Evolutionary conservation across 1,140 invertebrate species (phyloP).

Genomic region (Dinothrombium tinctorium): DNA sequence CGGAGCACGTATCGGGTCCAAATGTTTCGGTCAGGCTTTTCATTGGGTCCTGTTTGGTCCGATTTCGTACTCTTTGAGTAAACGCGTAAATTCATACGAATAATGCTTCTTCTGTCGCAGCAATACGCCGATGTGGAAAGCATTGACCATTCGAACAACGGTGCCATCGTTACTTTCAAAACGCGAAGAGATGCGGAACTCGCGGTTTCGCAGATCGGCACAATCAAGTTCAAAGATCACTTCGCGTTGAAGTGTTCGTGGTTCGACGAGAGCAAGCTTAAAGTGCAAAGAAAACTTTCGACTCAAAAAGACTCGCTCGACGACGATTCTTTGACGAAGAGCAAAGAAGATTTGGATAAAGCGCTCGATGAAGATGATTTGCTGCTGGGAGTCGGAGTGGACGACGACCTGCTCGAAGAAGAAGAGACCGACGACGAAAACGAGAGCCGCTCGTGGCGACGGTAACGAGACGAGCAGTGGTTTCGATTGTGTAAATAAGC

Average conservation of each 20-base stretch:
- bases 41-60: too few relatives aligned
- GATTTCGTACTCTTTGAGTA: too few relatives aligned
- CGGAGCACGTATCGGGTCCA: conserved; percentile 1
- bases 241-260: background rate
- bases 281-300: conserved; percentile 10
- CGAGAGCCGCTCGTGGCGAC: conserved; percentile 1
- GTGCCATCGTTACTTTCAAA: conserved; percentile 41
- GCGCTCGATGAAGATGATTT: background rate
- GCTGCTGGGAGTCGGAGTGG: background rate
- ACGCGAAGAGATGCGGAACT: conserved; percentile 45
- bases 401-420: conserved; percentile 1
- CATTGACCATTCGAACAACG: conserved; percentile 35
- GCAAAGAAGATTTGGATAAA: background rate
- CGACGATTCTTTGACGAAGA: background rate
- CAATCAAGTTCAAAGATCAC: conserved; percentile 22
- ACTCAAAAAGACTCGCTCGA: too few relatives aligned
- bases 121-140: conserved; percentile 44
- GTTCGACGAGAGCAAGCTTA: conserved; percentile 12
- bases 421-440: conserved; percentile 1
- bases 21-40: conserved; percentile 1
- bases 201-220: conserved; percentile 35
- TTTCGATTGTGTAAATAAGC: too few relatives aligned
- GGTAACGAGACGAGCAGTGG: too few relatives aligned
- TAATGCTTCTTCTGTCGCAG: too few relatives aligned
- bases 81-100: too few relatives aligned